These are phyloP conservation scores for Myrmecophaga tridactyla DNA, from an alignment of 2,113 vertebrate genomes.

Conservation along the genomic window DNA sequence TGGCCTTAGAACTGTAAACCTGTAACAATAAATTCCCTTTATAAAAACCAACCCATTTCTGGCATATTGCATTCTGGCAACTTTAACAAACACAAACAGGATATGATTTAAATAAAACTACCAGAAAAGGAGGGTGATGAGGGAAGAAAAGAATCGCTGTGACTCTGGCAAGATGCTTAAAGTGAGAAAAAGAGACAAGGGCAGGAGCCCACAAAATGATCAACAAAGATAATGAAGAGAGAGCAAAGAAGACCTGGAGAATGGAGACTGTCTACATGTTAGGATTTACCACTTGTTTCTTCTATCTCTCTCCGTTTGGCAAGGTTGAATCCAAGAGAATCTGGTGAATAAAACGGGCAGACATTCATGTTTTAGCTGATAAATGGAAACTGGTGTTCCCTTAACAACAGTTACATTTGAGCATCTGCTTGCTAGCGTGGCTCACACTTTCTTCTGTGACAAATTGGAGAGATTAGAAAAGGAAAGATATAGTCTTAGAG, in stretches of 20 bases:
- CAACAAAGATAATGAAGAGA: background rate
- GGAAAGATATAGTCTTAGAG: background rate
- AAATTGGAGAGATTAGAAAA: background rate
- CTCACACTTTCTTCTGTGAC: background rate
- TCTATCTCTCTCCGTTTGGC: background rate
- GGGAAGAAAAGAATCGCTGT: background rate
- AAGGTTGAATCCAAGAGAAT: background rate
- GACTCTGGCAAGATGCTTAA: background rate
- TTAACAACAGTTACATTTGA: background rate
- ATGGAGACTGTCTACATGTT: background rate
- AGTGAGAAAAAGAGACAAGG: background rate
- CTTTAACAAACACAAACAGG: too few relatives aligned
- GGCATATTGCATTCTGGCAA: too few relatives aligned
- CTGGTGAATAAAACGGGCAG: background rate
- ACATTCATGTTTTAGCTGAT: background rate
- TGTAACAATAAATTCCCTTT: too few relatives aligned
- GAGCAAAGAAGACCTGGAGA: background rate
- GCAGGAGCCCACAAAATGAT: background rate
- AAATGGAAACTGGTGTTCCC: background rate
- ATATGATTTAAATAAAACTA: conserved; percentile 42
- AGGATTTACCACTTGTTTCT: background rate
- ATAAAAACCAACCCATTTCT: too few relatives aligned
- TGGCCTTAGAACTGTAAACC: too few relatives aligned
- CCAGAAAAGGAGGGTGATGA: background rate
- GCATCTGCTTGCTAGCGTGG: background rate